These are phyloP conservation scores for Drosophila sturtevanti DNA, from an alignment of 1,140 invertebrate species.

Conservation along the genomic window DNA sequence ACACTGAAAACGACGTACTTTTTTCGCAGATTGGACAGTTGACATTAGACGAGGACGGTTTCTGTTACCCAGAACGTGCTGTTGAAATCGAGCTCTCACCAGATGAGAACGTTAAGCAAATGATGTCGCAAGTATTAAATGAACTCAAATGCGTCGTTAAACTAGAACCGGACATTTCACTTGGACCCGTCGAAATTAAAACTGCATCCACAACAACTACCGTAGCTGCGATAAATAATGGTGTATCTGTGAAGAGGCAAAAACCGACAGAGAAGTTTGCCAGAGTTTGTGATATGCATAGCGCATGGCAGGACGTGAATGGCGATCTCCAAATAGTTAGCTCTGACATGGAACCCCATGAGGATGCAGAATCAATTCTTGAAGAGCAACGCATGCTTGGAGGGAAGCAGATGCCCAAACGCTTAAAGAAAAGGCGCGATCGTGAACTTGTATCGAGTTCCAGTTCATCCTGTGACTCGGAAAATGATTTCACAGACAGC, in stretches of 20 bases:
- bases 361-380: slow-evolving; percentile 8
- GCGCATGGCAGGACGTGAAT: slow-evolving; percentile 80
- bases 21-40: slow-evolving; percentile 75
- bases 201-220: neutral
- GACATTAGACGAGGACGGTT: slow-evolving; percentile 14
- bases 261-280: slow-evolving; percentile 48
- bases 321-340: slow-evolving; percentile 32
- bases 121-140: slow-evolving; percentile 89
- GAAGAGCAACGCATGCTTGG: neutral
- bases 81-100: slow-evolving; percentile 83
- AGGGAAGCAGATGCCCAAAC: slow-evolving; percentile 11
- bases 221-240: neutral
- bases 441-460: slow-evolving; percentile 44
- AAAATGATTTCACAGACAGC: slow-evolving; percentile 45
- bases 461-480: slow-evolving; percentile 59
- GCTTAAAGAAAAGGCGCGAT: slow-evolving; percentile 28
- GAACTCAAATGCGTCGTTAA: slow-evolving; percentile 89
- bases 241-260: neutral
- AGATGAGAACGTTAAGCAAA: slow-evolving; percentile 88
- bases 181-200: neutral
- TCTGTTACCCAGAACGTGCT: neutral
- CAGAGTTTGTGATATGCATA: slow-evolving; percentile 77
- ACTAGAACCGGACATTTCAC: slow-evolving; percentile 42
- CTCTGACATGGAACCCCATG: slow-evolving; percentile 29
- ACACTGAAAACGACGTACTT: slow-evolving; percentile 64